Percentiles rank a stretch among this genome's conserved stretches.
These are phyloP conservation scores for Rhizomys pruinosus DNA, from an alignment of 2,113 vertebrate species.

Conservation along the genomic window DNA sequence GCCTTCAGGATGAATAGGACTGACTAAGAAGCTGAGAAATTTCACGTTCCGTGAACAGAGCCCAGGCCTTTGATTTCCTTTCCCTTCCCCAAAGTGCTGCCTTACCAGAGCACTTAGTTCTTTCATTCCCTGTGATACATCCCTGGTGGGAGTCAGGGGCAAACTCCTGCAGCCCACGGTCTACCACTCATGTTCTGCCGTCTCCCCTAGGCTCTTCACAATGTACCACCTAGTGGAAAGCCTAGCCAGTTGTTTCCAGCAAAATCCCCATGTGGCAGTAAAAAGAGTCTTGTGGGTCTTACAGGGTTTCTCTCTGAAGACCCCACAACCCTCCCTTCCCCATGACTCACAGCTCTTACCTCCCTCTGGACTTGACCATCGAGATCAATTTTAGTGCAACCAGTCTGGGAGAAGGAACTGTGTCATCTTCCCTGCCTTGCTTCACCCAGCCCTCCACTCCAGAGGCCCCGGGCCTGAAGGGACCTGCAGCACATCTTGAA, in stretches of 20 bases:
- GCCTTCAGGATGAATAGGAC: not conserved
- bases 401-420: no score
- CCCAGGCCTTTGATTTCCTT: not conserved
- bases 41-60: not conserved
- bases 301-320: not conserved
- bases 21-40: not conserved
- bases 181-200: fast-evolving
- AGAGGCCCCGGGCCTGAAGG: not conserved
- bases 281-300: not conserved
- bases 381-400: not conserved
- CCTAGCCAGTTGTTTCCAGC: not conserved
- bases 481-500: not conserved
- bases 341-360: not conserved
- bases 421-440: not conserved
- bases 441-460: not conserved
- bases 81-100: not conserved
- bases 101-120: fast-evolving
- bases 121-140: not conserved
- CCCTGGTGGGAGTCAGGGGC: not conserved
- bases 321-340: not conserved
- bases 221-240: fast-evolving
- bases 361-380: not conserved
- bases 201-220: not conserved
- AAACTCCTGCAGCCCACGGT: not conserved
- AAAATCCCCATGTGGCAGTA: not conserved